Evolutionary conservation across 2,113 vertebrate species (phyloP), one percentile per base, ranked within the genome.

Genomic region (Aramus guarauna): DNA sequence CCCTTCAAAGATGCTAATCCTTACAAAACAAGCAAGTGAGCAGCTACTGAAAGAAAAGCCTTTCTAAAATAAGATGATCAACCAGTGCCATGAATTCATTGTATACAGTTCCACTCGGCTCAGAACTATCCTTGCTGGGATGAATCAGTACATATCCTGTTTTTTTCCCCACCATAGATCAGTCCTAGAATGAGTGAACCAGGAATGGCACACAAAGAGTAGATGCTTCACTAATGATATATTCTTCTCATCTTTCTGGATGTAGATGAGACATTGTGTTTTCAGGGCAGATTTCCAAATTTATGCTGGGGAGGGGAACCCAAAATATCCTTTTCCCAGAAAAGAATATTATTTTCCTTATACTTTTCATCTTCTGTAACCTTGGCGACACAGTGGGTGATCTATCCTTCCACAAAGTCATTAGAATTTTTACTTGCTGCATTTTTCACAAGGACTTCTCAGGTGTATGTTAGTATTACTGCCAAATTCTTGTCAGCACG

Each of bases 391-490:
- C n/a, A 37, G 58, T 15, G 13, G 53, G 22, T 85, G 55, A 91
- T 85, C 62, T 73, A 66, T 77, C 78, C 63, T 93, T 88, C 50
- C 53, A 62, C 82, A 85, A 76, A 85, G 87, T 83, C 47, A 0
- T 83, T 29, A 27, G 19, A 87, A 85, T 64, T 75, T 93, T 82
- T 47, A 27, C 80, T 92, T 32, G 3, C 36, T 83, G 85, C 85
- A 55, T 88, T 95, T 85, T 95, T 85, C 74, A 29, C 88, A 94
- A 92, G 78, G 77, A 77, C 87, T 92, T 92, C 55, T 93, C 78
- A 88, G 90, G 77, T 83, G 64, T 93, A 17, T n/a, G 37, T 75
- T 71, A 23, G 48, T 68, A 55, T 90, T 76, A 27, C 63, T 0
- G 23, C 92, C 74, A 91, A 90, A 85, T 72, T 58, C 48, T 82